Percentiles rank a stretch among this genome's conserved stretches.
These are phyloP conservation scores for Saccostrea echinata DNA, from an alignment of 1,140 invertebrate species.

Conservation along the genomic window DNA sequence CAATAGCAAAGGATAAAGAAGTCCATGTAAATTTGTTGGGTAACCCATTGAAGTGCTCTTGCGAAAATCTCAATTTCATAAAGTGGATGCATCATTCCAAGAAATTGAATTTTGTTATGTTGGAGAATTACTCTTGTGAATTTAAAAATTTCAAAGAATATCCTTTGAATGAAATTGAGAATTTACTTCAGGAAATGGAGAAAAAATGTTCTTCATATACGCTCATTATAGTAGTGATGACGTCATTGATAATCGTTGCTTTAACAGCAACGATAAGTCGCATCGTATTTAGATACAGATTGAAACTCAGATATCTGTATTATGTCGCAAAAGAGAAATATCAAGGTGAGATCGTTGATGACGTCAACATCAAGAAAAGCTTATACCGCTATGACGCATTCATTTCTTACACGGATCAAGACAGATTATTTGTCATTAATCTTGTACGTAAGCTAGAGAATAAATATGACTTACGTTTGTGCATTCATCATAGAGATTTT, in stretches of 20 bases:
- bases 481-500: too few relatives aligned
- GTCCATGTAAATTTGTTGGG: neutral
- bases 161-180: neutral
- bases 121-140: neutral
- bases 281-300: too few relatives aligned
- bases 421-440: too few relatives aligned
- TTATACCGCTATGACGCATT: too few relatives aligned
- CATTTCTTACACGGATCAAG: too few relatives aligned
- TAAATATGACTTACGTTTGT: too few relatives aligned
- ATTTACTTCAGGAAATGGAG: neutral
- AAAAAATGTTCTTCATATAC: constrained; percentile 29
- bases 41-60: neutral
- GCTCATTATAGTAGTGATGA: neutral
- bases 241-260: neutral
- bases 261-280: neutral
- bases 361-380: too few relatives aligned
- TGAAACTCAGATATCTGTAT: neutral
- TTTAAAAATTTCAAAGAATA: neutral
- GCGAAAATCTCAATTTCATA: neutral
- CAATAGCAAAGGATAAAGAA: too few relatives aligned
- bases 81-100: neutral
- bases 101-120: neutral
- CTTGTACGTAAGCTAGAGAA: too few relatives aligned
- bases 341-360: neutral
- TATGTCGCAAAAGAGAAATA: constrained; percentile 29